Evolutionary conservation across 2,888 invertebrate species (phyloP).

Genomic region (Helobdella robusta): DNA sequence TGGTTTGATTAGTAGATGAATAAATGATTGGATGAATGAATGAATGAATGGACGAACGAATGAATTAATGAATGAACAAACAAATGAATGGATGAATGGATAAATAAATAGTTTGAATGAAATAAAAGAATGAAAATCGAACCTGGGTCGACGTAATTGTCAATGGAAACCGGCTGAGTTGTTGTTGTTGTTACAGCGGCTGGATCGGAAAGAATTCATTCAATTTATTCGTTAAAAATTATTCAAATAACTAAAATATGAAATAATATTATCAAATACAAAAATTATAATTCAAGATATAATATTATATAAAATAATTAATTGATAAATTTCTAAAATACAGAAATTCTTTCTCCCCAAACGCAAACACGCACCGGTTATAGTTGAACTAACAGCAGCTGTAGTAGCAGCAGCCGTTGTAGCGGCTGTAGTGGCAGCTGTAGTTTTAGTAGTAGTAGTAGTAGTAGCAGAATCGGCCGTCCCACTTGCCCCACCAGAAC

Average conservation of each 20-base stretch:
- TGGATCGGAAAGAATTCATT: too few relatives aligned
- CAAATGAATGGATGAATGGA: background rate
- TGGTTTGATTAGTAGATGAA: background rate
- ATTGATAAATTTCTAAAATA: too few relatives aligned
- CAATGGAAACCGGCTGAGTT: too few relatives aligned
- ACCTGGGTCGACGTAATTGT: too few relatives aligned
- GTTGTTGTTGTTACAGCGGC: too few relatives aligned
- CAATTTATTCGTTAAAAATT: too few relatives aligned
- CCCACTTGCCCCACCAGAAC: background rate
- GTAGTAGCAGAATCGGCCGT: background rate
- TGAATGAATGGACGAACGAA: background rate
- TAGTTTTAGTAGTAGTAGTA: background rate
- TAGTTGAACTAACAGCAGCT: background rate
- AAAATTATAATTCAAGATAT: too few relatives aligned
- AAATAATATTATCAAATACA: too few relatives aligned
- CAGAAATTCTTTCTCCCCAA: too few relatives aligned
- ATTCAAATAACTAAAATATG: too few relatives aligned
- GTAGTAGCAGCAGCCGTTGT: background rate
- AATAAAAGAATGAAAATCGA: too few relatives aligned
- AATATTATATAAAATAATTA: too few relatives aligned
- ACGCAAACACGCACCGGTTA: background rate
- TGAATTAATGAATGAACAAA: background rate
- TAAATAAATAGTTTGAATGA: background rate
- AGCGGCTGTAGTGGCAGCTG: background rate
- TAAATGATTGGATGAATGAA: background rate